phyloP scores from a whole-genome alignment of 2,888 invertebrate species.

The Hoplodrina blanda region DNA sequence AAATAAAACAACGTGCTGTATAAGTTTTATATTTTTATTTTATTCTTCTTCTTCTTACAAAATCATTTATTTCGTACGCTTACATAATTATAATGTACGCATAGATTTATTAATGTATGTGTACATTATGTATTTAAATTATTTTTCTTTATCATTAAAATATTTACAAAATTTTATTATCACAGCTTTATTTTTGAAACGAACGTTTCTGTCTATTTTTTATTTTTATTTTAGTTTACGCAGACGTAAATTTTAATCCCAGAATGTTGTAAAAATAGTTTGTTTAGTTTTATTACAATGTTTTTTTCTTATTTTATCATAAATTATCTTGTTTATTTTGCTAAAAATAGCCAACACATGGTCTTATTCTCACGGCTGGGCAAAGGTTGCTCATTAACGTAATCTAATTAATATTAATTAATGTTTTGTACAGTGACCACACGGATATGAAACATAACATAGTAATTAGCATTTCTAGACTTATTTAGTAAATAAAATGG shows the following conservation, averaged over 20 bases:
- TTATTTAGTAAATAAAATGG: conserved; percentile 18
- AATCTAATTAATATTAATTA: conserved; percentile 33
- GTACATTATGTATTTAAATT: conserved; percentile 40
- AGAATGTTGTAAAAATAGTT: background rate
- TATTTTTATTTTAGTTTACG: conserved; percentile 8
- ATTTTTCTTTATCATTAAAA: conserved; percentile 13
- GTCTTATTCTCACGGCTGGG: background rate
- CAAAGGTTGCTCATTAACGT: conserved; percentile 48
- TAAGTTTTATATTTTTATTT: conserved; percentile 29
- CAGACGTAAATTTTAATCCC: background rate
- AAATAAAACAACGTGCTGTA: conserved; percentile 23
- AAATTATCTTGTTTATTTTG: conserved; percentile 14
- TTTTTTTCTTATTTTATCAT: background rate
- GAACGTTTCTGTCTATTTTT: conserved; percentile 42
- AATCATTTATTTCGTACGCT: too few species aligned
- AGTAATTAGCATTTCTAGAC: conserved; percentile 21
- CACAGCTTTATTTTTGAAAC: conserved; percentile 57
- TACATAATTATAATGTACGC: conserved; percentile 1
- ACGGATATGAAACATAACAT: conserved; percentile 20
- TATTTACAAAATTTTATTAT: conserved; percentile 50
- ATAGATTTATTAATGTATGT: too few species aligned
- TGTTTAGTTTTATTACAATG: background rate
- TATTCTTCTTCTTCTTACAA: conserved; percentile 30
- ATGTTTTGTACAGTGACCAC: conserved; percentile 20
- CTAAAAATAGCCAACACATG: conserved; percentile 5